Percentiles rank a stretch among this genome's conserved stretches.
Evolutionary conservation across 2,113 vertebrate genomes (phyloP).

Genomic region (Narcine bancroftii): DNA sequence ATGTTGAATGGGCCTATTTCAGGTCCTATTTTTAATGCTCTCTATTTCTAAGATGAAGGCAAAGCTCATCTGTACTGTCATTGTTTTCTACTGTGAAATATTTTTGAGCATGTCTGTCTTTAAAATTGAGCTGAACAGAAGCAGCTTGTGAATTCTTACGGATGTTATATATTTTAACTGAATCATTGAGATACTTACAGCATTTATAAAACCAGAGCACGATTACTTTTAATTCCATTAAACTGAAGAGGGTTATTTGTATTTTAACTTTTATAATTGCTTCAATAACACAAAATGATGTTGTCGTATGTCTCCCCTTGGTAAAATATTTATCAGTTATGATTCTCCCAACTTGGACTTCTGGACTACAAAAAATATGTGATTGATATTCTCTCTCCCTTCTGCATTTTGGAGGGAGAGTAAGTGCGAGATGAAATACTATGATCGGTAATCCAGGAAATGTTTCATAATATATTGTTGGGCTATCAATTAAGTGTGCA

Average conservation of each 20-base stretch:
- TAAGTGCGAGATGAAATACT: background rate
- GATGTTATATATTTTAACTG: background rate
- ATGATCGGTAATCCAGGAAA: background rate
- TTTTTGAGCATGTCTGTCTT: background rate
- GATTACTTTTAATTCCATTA: background rate
- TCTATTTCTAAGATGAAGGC: background rate
- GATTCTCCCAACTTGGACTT: background rate
- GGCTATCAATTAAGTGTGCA: background rate
- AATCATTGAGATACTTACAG: background rate
- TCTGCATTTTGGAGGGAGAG: background rate
- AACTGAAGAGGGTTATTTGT: background rate
- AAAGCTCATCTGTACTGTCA: background rate
- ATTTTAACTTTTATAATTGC: conserved; percentile 6
- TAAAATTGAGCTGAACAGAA: background rate
- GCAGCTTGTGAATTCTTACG: background rate
- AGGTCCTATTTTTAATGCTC: no score
- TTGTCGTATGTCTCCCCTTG: background rate
- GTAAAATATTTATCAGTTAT: background rate
- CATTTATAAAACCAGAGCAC: background rate
- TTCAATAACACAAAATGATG: background rate
- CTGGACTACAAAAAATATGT: background rate
- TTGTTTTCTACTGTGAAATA: background rate
- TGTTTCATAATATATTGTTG: background rate
- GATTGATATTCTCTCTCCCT: background rate
- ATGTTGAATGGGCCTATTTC: no score